These are phyloP conservation scores for Catharus ustulatus DNA, from an alignment of 2,797 vertebrate species.

Conservation along the genomic window DNA sequence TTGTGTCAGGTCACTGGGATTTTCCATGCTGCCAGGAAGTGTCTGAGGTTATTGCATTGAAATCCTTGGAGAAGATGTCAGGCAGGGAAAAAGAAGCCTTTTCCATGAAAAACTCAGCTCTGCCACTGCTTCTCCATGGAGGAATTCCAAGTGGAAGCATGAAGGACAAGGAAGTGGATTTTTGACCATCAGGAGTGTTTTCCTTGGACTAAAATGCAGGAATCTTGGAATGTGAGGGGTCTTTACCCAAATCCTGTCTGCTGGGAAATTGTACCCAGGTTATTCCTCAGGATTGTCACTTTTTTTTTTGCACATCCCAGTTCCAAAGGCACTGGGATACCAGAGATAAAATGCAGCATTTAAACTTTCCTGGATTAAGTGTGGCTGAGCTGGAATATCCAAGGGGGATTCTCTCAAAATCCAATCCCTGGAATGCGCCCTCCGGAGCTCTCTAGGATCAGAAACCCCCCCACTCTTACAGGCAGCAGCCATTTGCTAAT, in stretches of 20 bases:
- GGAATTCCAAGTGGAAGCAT: neutral
- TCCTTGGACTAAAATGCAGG: fast-evolving
- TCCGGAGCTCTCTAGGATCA: fast-evolving
- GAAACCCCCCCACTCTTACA: neutral
- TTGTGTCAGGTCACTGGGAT: neutral
- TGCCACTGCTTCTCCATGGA: fast-evolving
- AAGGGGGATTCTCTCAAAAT: neutral
- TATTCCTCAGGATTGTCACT: neutral
- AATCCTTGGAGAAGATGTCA: neutral
- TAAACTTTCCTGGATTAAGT: neutral
- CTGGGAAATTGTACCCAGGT: neutral
- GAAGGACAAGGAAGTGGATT: neutral
- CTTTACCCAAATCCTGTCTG: neutral
- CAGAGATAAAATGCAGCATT: neutral
- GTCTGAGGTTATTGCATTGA: neutral
- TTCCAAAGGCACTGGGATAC: fast-evolving
- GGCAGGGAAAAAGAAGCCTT: neutral
- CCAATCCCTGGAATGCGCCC: fast-evolving
- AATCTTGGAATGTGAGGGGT: neutral
- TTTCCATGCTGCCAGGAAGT: neutral
- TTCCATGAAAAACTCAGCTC: neutral
- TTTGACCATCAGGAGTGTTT: neutral
- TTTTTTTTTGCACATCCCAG: fast-evolving
- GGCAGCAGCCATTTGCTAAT: neutral
- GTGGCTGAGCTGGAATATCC: neutral